Evolutionary conservation across 2,888 invertebrate species (phyloP), one percentile per base, ranked within the genome.

Genomic region (Notodonta dromedarius): DNA sequence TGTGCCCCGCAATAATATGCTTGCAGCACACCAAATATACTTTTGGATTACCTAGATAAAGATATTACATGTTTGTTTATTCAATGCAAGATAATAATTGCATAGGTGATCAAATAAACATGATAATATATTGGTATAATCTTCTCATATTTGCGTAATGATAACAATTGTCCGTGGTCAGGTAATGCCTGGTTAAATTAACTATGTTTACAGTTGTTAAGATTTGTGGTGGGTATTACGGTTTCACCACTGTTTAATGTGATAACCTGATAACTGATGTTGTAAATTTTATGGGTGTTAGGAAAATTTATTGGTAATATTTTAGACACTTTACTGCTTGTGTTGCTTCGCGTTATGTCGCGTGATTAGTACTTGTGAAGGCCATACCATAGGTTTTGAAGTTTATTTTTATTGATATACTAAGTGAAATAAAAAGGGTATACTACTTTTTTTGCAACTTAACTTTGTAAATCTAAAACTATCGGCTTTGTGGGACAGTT

Each of bases 211-310:
- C 54, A 3, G 54, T 35, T 7, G 54, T 35, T 7, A n/a, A 35
- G 54, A 54, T 54, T 54, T 54, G 52, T 35, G 52, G 52, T 52
- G 13, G 52, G 3, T 52, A 11, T 13, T 24, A 51, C 9, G 5
- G 51, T 51, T 52, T 52, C 9, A 9, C 48, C 11, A 42, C 5
- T 50, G 50, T 52, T 52, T 52, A n/a, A 32, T 42, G 50, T 48
- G 40, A n/a, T n/a, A n/a, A n/a, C n/a, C n/a, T 13, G 13, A 58
- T 59, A 61, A 58, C 56, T 51, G 39, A 6, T 35, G 51, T 50
- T 24, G 50, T 48, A 65, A 52, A 56, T 59, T n/a, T 46, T 46
- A 46, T 46, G n/a, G 46, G n/a, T n/a, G 46, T 46, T 46, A 46
- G 46, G n/a, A 46, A 46, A 46, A 46, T 46, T 46, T 46, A 46